Percentiles rank a stretch among this genome's conserved stretches.
Conservation (phyloP, 2,888 invertebrate genomes). For the Geophilus truncorum region DNA sequence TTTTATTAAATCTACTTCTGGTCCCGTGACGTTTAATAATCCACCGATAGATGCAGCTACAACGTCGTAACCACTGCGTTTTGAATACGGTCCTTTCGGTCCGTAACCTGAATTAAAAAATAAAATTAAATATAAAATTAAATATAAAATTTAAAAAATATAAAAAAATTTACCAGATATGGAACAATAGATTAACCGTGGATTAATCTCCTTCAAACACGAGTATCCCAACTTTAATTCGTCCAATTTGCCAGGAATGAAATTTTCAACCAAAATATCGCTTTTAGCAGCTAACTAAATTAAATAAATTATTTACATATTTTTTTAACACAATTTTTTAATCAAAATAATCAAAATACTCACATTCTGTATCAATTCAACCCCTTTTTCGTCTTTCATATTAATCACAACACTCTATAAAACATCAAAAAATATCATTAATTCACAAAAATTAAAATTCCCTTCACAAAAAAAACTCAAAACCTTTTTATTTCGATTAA, state of each 20-base stretch:
- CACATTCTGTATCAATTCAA: slow-evolving; percentile 43
- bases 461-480: background rate
- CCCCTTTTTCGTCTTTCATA: slow-evolving; percentile 65
- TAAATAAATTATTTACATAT: background rate
- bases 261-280: slow-evolving; percentile 91
- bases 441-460: background rate
- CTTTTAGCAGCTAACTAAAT: slow-evolving; percentile 63
- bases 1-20: slow-evolving; percentile 51
- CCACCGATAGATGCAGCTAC: slow-evolving; percentile 92
- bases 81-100: slow-evolving; percentile 73
- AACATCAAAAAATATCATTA: background rate
- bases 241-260: slow-evolving; percentile 77
- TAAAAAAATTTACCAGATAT: slow-evolving; percentile 60
- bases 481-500: slow-evolving; percentile 85
- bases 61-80: slow-evolving; percentile 91
- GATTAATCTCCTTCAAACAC: slow-evolving; percentile 62
- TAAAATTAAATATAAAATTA: background rate
- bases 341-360: background rate
- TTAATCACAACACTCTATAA: slow-evolving; percentile 72
- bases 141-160: background rate
- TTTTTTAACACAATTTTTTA: background rate
- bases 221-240: slow-evolving; percentile 74
- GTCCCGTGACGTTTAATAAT: slow-evolving; percentile 81
- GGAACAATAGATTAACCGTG: slow-evolving; percentile 84
- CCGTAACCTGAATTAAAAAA: slow-evolving; percentile 68